Evolutionary conservation across 2,797 vertebrate genomes (phyloP), one percentile per base, ranked within the genome.

Genomic region (Ptychadena robeensis): DNA sequence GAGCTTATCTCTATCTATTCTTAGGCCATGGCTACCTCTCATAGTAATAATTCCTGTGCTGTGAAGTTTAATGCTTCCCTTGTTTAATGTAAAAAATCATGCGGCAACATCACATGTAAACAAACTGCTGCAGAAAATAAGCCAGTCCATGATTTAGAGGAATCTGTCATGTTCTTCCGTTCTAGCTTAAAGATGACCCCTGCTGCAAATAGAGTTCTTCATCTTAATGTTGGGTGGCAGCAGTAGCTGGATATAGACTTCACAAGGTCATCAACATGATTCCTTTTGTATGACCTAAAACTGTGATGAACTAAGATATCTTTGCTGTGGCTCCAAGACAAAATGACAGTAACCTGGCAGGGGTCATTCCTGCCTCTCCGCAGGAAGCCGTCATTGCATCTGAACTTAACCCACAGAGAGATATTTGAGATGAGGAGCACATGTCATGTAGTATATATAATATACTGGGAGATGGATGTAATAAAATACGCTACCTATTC

Each of bases 251-350:
- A 75, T 80, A 80, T 74, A 68, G 27, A 74, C 31, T 74, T 80
- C 64, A 80, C 71, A 79, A 79, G 75, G 82, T 66, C 68, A 73
- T 40, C 63, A 63, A 68, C 15, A 73, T 59, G 31, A 74, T 83
- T 79, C 63, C 22, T 83, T 38, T 73, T 67, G 53, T 63, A 25
- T 73, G 44, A 73, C 76, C 71, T 74, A 40, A 74, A 83, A 79
- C 73, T 79, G 63, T 79, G 70, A 73, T 27, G 38, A 35, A 79
- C 34, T 44, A 38, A 78, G 75, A 70, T 82, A 76, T 76, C 44
- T 69, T 9, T 67, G 31, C 63, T 32, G 40, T 61, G 82, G 63
- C 69, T 67, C 44, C 76, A 40, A 61, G 15, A 73, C 64, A 28
- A 79, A 79, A 40, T 83, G 61, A 79, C 40, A 79, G 69, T 32